These are phyloP conservation scores for Carposina sasakii DNA, from an alignment of 1,140 invertebrate species.

Conservation along the genomic window DNA sequence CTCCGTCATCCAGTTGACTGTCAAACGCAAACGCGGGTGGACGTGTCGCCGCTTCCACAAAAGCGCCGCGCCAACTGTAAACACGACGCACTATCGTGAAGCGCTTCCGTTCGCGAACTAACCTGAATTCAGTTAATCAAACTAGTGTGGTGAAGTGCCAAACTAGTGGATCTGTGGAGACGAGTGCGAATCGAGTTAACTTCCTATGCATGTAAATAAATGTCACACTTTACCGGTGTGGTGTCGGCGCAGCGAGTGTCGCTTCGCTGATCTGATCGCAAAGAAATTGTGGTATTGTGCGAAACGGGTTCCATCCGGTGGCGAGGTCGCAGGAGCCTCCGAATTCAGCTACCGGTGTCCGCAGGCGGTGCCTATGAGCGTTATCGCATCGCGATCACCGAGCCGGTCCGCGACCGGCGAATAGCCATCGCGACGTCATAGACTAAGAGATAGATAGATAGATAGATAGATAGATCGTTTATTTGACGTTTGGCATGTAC, in stretches of 20 bases:
- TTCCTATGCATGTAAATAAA: slow-evolving; percentile 55
- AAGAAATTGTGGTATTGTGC: slow-evolving; percentile 51
- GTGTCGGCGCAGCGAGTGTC: slow-evolving; percentile 39
- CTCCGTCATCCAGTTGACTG: slow-evolving; percentile 56
- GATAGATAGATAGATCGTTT: no score
- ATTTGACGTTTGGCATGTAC: no score
- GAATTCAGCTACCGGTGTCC: slow-evolving; percentile 36
- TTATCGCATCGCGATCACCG: slow-evolving; percentile 30
- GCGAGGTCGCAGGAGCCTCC: slow-evolving; percentile 36
- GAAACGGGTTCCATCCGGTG: slow-evolving; percentile 46
- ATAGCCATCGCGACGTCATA: slow-evolving; percentile 30
- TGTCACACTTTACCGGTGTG: slow-evolving; percentile 45
- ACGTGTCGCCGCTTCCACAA: slow-evolving; percentile 23
- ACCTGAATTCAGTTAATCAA: slow-evolving; percentile 42
- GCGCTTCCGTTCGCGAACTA: slow-evolving; percentile 56
- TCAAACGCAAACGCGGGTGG: slow-evolving; percentile 48
- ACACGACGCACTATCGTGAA: slow-evolving; percentile 60
- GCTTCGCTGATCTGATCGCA: slow-evolving; percentile 44
- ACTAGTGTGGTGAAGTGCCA: slow-evolving; percentile 61
- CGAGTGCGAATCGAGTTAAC: slow-evolving; percentile 38
- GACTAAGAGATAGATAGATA: no score
- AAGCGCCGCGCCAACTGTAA: slow-evolving; percentile 60
- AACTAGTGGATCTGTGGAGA: slow-evolving; percentile 43
- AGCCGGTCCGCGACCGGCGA: slow-evolving; percentile 31
- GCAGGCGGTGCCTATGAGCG: slow-evolving; percentile 29